These are phyloP conservation scores for Magallana angulata DNA, from an alignment of 1,140 invertebrate genomes.

Conservation along the genomic window DNA sequence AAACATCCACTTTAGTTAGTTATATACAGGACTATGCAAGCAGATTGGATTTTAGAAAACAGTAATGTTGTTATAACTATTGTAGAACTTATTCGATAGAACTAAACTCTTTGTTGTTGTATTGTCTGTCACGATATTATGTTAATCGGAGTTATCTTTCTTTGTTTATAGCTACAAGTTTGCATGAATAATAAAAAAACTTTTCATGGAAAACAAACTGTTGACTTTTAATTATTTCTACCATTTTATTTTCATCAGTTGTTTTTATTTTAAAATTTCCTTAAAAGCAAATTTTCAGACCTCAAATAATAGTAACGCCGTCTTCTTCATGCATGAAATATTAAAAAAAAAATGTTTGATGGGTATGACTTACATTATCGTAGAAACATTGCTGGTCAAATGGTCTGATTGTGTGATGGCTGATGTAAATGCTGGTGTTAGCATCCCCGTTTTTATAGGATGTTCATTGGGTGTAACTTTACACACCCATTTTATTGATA, in stretches of 20 bases:
- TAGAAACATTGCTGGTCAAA: not conserved
- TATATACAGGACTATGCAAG: not conserved
- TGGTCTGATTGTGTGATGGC: not conserved
- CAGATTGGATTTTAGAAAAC: slow-evolving; percentile 15
- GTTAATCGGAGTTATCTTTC: slow-evolving; percentile 17
- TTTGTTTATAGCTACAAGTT: slow-evolving; percentile 1
- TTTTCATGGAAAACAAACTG: slow-evolving; percentile 21
- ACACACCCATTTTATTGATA: slow-evolving; percentile 21
- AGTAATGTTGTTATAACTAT: slow-evolving; percentile 5
- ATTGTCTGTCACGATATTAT: slow-evolving; percentile 17
- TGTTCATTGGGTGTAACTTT: slow-evolving; percentile 16
- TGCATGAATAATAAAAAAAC: slow-evolving; percentile 14
- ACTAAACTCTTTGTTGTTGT: slow-evolving; percentile 3
- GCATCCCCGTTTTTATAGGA: slow-evolving; percentile 1
- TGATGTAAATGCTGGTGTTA: slow-evolving; percentile 9
- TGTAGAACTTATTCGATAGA: not conserved
- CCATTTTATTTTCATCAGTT: slow-evolving; percentile 14
- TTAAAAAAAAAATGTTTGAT: slow-evolving; percentile 1
- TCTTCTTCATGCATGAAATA: slow-evolving; percentile 15
- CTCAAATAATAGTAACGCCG: not conserved
- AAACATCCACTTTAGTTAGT: slow-evolving; percentile 7
- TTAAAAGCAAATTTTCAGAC: slow-evolving; percentile 11
- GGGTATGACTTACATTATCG: slow-evolving; percentile 1
- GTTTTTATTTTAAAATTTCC: slow-evolving; percentile 7
- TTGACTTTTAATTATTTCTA: slow-evolving; percentile 4